Percentiles rank a stretch among this genome's conserved stretches.
phyloP scores from a whole-genome alignment of 2,113 vertebrate genomes.

The Eurystomus gularis region DNA sequence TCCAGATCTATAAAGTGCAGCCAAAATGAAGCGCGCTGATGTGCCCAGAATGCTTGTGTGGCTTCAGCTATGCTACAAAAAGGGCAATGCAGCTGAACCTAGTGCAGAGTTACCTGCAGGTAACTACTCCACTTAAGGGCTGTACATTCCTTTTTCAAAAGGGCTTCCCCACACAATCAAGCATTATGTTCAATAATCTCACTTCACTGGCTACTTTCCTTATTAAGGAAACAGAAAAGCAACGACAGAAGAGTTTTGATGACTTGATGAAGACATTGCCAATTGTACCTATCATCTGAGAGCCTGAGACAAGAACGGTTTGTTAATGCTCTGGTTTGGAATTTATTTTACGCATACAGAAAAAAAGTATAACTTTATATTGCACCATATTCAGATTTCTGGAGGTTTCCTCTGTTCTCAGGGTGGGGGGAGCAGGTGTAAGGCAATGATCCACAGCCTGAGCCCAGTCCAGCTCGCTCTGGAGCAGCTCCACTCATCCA shows the following conservation, averaged over 20 bases:
- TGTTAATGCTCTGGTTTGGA: background rate
- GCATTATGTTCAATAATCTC: background rate
- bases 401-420: background rate
- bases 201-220: background rate
- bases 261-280: background rate
- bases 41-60: no score
- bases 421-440: background rate
- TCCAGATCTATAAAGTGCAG: background rate
- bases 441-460: background rate
- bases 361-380: background rate
- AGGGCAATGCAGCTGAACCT: background rate
- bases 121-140: background rate
- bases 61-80: background rate
- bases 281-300: background rate
- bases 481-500: background rate
- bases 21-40: background rate
- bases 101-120: background rate
- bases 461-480: background rate
- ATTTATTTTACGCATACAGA: background rate
- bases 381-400: background rate
- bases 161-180: background rate
- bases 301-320: background rate
- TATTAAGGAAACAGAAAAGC: background rate
- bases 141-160: background rate
- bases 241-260: background rate